A percentile compares a stretch with the other conserved stretches of the same genome.
phyloP scores from a whole-genome alignment of 2,113 vertebrate species.

The Mustela lutreola region DNA sequence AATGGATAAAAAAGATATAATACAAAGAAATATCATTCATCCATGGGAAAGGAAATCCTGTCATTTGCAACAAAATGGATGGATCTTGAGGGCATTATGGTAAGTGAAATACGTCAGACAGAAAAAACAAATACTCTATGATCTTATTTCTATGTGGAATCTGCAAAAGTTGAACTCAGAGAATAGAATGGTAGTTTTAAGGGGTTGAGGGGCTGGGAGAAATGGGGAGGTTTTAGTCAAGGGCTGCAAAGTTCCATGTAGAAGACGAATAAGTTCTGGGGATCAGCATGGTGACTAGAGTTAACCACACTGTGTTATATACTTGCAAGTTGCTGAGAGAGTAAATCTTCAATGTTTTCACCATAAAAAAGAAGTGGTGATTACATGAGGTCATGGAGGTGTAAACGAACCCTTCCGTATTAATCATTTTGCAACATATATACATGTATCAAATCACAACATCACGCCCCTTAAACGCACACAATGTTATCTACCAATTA shows the following conservation, averaged over 20 bases:
- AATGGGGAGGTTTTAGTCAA: not conserved
- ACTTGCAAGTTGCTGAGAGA: not conserved
- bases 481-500: constrained; percentile 1
- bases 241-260: not conserved
- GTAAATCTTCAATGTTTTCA: not conserved
- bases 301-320: not conserved
- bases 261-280: not conserved
- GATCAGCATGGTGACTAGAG: not conserved
- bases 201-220: not conserved
- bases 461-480: not conserved
- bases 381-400: not conserved
- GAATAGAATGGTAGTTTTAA: not conserved
- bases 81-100: not conserved
- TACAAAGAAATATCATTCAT: not conserved
- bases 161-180: not conserved
- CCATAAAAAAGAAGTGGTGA: constrained; percentile 27
- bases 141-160: not conserved
- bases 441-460: not conserved
- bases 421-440: constrained; percentile 32
- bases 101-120: not conserved
- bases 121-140: not conserved
- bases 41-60: not conserved
- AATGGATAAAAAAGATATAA: not conserved
- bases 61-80: not conserved
- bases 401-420: not conserved